phyloP scores from a whole-genome alignment of 2,797 vertebrate genomes.

The Smutsia gigantea region DNA sequence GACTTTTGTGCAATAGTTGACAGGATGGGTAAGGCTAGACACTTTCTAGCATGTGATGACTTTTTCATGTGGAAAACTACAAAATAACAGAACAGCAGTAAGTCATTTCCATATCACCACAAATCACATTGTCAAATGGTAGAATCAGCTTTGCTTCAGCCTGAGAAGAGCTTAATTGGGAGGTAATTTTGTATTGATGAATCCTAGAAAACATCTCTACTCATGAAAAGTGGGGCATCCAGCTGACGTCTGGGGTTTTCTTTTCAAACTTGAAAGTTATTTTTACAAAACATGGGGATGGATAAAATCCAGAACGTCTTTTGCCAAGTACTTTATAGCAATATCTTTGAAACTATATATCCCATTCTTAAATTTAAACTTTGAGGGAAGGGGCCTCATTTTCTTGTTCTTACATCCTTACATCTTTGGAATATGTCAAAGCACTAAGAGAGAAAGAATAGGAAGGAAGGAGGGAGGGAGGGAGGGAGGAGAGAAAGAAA shows the following conservation, averaged over 20 bases:
- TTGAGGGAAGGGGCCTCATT: not conserved
- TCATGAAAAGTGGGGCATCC: not conserved
- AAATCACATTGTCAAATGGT: not conserved
- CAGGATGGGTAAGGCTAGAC: not conserved
- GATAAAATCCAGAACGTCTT: not conserved
- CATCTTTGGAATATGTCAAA: not conserved
- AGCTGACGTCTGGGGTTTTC: not conserved
- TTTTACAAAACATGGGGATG: not conserved
- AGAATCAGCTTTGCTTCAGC: not conserved
- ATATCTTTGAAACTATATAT: not conserved
- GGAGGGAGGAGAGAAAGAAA: not conserved
- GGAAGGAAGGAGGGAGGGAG: no score
- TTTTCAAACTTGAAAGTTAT: not conserved
- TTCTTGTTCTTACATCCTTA: not conserved
- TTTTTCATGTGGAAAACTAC: not conserved
- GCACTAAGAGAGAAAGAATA: not conserved
- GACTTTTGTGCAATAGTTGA: not conserved
- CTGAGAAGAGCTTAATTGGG: not conserved
- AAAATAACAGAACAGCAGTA: not conserved
- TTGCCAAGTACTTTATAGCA: not conserved
- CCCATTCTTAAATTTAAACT: constrained; percentile 16
- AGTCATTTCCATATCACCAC: not conserved
- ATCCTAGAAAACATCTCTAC: not conserved
- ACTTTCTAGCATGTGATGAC: not conserved
- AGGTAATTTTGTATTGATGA: not conserved